Conservation (phyloP, 2,797 vertebrate genomes). For the Malacoctenus gilli region DNA sequence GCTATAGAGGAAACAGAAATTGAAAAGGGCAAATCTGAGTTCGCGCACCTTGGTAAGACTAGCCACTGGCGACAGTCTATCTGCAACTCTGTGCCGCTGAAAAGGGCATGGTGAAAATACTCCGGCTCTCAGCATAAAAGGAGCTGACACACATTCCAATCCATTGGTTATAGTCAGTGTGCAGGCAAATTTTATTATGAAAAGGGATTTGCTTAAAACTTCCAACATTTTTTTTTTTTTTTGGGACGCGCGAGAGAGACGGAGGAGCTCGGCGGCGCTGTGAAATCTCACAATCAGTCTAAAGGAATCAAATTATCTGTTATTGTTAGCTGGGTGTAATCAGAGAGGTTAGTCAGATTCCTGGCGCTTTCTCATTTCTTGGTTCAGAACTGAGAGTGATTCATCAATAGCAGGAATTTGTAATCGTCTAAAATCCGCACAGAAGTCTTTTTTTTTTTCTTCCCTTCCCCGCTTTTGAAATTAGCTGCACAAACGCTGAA, state of each 20-base stretch:
- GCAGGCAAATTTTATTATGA: slow-evolving; percentile 41
- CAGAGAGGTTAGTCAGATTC: slow-evolving; percentile 11
- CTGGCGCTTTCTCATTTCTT: background rate
- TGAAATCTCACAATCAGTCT: slow-evolving; percentile 14
- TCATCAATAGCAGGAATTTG: background rate
- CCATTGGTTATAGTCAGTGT: slow-evolving; percentile 58
- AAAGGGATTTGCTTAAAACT: slow-evolving; percentile 56
- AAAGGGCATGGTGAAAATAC: slow-evolving; percentile 79
- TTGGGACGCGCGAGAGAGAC: too few relatives aligned
- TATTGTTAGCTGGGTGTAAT: background rate
- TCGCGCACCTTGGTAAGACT: slow-evolving; percentile 74
- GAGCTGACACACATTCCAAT: slow-evolving; percentile 72
- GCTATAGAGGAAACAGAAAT: slow-evolving; percentile 67
- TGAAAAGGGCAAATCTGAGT: slow-evolving; percentile 81
- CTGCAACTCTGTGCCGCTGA: slow-evolving; percentile 69
- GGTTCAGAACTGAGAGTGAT: slow-evolving; percentile 2
- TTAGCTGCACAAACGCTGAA: too few relatives aligned
- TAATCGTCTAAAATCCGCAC: background rate
- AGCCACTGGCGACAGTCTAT: slow-evolving; percentile 77
- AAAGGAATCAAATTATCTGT: slow-evolving; percentile 18
- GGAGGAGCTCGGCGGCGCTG: background rate
- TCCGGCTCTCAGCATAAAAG: slow-evolving; percentile 78
- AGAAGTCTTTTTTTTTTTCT: background rate
- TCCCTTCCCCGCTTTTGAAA: too few relatives aligned
- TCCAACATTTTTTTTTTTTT: too few relatives aligned